Conservation (phyloP, 2,113 vertebrate species). For the Candoia aspera region DNA sequence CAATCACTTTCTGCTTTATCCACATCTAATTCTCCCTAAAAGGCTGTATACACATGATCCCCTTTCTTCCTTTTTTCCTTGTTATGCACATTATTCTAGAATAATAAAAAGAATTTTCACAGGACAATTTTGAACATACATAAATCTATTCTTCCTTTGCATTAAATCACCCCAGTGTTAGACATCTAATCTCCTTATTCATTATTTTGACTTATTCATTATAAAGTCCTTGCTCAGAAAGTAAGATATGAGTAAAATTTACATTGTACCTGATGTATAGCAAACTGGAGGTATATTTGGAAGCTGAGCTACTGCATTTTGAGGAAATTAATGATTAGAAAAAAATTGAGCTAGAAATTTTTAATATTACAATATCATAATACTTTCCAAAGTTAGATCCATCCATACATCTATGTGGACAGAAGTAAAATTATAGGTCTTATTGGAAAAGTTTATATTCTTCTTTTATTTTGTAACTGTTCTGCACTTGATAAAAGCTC, state of each 20-base stretch:
- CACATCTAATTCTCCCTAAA: background rate
- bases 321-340: background rate
- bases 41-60: background rate
- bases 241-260: background rate
- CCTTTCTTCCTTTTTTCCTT: background rate
- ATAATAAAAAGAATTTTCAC: background rate
- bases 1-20: background rate
- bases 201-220: background rate
- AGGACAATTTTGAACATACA: background rate
- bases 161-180: background rate
- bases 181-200: background rate
- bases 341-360: background rate
- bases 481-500: constrained; percentile 33
- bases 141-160: background rate
- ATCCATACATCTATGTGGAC: background rate
- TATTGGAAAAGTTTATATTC: constrained; percentile 36
- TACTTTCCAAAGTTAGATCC: background rate
- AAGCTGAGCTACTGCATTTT: background rate
- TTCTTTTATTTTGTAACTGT: constrained; percentile 50
- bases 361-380: background rate
- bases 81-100: background rate
- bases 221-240: background rate
- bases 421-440: constrained; percentile 33
- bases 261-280: background rate
- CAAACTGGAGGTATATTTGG: background rate